Base-by-base conservation (phyloP, 2,113 vertebrate species). In the Montifringilla adamsi region DNA sequence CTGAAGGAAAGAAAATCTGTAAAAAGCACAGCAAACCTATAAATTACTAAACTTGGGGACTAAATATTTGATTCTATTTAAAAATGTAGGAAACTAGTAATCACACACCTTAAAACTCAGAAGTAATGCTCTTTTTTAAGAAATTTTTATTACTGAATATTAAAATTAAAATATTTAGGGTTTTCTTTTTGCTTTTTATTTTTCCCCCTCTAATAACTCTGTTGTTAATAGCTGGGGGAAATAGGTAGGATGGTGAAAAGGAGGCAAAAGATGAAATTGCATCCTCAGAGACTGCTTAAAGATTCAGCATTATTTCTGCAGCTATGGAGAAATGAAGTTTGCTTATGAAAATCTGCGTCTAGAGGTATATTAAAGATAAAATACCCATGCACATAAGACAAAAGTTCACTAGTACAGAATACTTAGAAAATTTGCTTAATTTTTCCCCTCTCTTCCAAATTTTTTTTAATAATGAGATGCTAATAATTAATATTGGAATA, bases 331-430 rank as follows among this genome's bases (percentile, higher is more conserved):
- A 88, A 39, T 13, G 15, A 88, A 62, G 4, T 14, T 66, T 83
- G 19, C 14, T 55, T 78, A 49, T 46, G 22, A 79, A 82, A 82
- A 79, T 22, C 16, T 62, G 3, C 15, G 52, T 63, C 19, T 53
- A 10, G 35, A 44, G 8, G 5, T 19, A 60, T 4, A 24, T 60
- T 37, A 86, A 83, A 56, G 3, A 80, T 15, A 73, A 77, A 69
- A 60, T 23, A 8, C 4, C 7, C 2, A 21, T 30, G 9, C 4
- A 59, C 0, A 2, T 39, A 70, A 43, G 55, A 62, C 3, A 33
- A 27, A 87, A 64, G 4, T 31, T 74, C 20, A 27, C 30, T 43
- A 46, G 12, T 4, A 74, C 83, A 47, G 6, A 83, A 33, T 31
- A 56, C 15, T 68, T 17, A 53, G 4, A 77, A 74, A 72, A 3